Conservation (phyloP, 2,888 invertebrate genomes). For the Mesorhabditis sp. region DNA sequence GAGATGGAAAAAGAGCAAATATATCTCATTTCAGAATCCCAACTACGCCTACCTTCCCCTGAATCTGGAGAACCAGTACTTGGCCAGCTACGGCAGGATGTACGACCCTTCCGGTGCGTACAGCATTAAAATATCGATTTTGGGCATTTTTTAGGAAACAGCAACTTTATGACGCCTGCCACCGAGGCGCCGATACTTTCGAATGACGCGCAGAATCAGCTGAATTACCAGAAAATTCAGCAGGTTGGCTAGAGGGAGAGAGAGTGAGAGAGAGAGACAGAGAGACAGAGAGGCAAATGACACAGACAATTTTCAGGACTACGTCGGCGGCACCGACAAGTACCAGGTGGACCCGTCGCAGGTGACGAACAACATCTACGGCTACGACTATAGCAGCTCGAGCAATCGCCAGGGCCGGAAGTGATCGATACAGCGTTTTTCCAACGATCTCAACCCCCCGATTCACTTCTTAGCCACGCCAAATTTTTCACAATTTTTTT, state of each 20-base stretch:
- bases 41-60: neutral
- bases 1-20: too few species aligned
- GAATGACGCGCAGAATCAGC: neutral
- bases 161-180: neutral
- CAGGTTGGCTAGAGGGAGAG: neutral
- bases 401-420: neutral
- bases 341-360: neutral
- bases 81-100: neutral
- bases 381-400: neutral
- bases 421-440: neutral
- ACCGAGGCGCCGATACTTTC: neutral
- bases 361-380: conserved; percentile 6
- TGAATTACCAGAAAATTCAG: neutral
- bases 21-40: neutral
- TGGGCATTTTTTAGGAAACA: neutral
- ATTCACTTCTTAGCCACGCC: neutral
- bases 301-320: neutral
- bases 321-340: neutral
- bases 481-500: neutral
- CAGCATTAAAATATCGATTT: neutral
- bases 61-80: neutral
- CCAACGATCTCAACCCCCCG: neutral
- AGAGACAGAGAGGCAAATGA: too few species aligned
- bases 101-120: neutral
- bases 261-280: too few species aligned